Percentiles rank a stretch among this genome's conserved stretches.
Evolutionary conservation across 30 jellyfish, hydroid and myxozoan genomes (phyloP).

Genomic region (Hydractinia symbiolongicarpus): DNA sequence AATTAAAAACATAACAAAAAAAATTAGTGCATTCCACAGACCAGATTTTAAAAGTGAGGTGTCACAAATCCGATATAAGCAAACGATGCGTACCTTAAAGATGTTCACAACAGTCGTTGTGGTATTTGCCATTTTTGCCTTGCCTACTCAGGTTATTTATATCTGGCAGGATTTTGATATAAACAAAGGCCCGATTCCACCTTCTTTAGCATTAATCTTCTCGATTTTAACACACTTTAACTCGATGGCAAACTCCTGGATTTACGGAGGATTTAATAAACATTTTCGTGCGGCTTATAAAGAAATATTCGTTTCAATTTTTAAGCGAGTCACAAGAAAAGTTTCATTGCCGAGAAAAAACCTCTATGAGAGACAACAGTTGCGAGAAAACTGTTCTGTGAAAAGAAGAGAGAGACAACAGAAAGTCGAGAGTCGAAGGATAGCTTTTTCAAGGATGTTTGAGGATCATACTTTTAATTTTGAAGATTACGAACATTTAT

Average conservation of each 20-base stretch:
- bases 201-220: background rate
- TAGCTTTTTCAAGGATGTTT: too few relatives aligned
- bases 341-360: too few relatives aligned
- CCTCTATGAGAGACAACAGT: too few relatives aligned
- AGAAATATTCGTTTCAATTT: background rate
- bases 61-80: slow-evolving; percentile 28
- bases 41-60: slow-evolving; percentile 16
- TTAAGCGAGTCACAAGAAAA: background rate
- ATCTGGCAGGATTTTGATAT: slow-evolving; percentile 30
- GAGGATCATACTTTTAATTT: too few relatives aligned
- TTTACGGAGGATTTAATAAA: slow-evolving; percentile 36
- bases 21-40: slow-evolving; percentile 21
- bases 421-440: too few relatives aligned
- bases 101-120: slow-evolving; percentile 34
- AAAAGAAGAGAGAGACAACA: too few relatives aligned
- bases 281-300: slow-evolving; percentile 30
- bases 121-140: slow-evolving; percentile 42
- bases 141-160: slow-evolving; percentile 41
- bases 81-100: slow-evolving; percentile 35
- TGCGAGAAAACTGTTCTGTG: too few relatives aligned
- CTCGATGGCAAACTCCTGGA: slow-evolving; percentile 40
- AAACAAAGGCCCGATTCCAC: background rate
- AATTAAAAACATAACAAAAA: background rate
- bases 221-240: slow-evolving; percentile 20
- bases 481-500: too few relatives aligned